These are phyloP conservation scores for Pandemis cinnamomeana DNA, from an alignment of 2,888 invertebrate genomes.

Conservation along the genomic window DNA sequence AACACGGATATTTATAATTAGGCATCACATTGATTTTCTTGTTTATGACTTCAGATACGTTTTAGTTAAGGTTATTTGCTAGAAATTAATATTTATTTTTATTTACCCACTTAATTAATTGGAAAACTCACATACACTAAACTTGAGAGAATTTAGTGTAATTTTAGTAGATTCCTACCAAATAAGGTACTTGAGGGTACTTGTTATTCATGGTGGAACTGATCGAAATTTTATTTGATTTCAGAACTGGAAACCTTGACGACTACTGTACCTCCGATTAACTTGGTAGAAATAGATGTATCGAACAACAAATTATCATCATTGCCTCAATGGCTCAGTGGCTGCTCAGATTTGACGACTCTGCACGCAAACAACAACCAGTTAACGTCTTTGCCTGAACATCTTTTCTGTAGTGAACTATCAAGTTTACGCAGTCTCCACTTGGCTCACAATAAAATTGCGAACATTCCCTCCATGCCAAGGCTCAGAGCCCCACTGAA, in stretches of 20 bases:
- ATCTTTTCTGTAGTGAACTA: conserved; percentile 89
- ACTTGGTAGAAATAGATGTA: conserved; percentile 90
- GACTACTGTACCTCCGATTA: conserved; percentile 88
- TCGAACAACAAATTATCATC: conserved; percentile 90
- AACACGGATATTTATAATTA: too few relatives aligned
- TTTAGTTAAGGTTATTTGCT: too few relatives aligned
- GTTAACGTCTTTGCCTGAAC: conserved; percentile 88
- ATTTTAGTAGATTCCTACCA: too few relatives aligned
- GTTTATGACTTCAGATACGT: too few relatives aligned
- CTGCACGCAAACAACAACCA: conserved; percentile 91
- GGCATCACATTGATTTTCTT: too few relatives aligned
- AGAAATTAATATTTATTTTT: too few relatives aligned
- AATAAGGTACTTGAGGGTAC: too few relatives aligned
- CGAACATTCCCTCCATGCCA: conserved; percentile 89
- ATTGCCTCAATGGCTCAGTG: conserved; percentile 91
- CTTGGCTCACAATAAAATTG: conserved; percentile 91
- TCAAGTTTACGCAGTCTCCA: conserved; percentile 89
- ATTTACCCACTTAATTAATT: too few relatives aligned
- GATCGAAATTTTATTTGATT: conserved; percentile 55
- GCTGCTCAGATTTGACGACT: conserved; percentile 88
- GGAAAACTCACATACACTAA: too few relatives aligned
- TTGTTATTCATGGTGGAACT: too few relatives aligned
- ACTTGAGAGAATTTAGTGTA: too few relatives aligned
- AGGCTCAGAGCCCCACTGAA: conserved; percentile 86
- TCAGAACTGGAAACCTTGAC: conserved; percentile 89